Evolutionary conservation across 2,888 invertebrate genomes (phyloP).

Genomic region (Lasioglossum morio): DNA sequence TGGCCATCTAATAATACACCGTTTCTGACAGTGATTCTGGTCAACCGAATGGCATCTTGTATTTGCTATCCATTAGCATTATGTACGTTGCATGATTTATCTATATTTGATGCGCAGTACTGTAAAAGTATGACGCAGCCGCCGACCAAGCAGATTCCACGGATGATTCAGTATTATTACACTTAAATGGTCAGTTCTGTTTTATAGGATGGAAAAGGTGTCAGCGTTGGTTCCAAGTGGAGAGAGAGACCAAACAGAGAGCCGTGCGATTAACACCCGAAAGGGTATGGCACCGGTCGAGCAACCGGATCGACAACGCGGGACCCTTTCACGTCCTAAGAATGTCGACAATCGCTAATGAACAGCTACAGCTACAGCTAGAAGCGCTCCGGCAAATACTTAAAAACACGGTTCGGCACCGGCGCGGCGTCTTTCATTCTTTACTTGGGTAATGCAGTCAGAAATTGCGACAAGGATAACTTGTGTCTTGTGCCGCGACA

Average conservation of each 20-base stretch:
- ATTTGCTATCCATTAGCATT: neutral
- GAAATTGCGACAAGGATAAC: neutral
- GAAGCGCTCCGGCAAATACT: neutral
- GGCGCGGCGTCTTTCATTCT: neutral
- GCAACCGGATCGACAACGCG: neutral
- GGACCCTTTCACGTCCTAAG: neutral
- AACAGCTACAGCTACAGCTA: neutral
- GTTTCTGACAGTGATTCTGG: neutral
- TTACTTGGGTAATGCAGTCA: neutral
- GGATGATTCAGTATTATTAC: neutral
- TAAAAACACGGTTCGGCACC: neutral
- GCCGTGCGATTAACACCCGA: neutral
- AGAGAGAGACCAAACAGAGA: neutral
- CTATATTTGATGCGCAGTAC: neutral
- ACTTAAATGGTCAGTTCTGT: neutral
- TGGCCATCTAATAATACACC: neutral
- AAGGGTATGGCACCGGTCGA: neutral
- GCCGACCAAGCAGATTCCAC: neutral
- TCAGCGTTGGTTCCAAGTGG: neutral
- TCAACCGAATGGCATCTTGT: neutral
- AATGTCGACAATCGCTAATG: neutral
- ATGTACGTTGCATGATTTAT: neutral
- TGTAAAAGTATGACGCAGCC: neutral
- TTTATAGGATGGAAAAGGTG: neutral
- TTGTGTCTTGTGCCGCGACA: neutral